A percentile compares a stretch with the other conserved stretches of the same genome.
phyloP scores from a whole-genome alignment of 2,797 vertebrate genomes.

The Bovichtus variegatus region DNA sequence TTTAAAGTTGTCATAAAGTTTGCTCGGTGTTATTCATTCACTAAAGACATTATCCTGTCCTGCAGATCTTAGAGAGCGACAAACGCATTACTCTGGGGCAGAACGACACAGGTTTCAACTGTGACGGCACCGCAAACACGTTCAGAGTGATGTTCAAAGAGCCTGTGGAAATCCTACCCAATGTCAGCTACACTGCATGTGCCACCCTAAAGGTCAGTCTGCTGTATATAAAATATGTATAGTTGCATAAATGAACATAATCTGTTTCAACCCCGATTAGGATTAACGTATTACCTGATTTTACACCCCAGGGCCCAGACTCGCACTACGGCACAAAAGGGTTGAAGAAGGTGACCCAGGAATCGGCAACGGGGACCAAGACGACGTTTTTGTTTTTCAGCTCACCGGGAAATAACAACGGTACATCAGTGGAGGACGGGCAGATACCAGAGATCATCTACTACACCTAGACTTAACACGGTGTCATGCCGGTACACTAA shows the following conservation, averaged over 20 bases:
- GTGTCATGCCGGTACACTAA: slow-evolving; percentile 55
- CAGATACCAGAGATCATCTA: slow-evolving; percentile 99
- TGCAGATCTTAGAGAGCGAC: slow-evolving; percentile 96
- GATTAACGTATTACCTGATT: background rate
- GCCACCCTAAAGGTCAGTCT: slow-evolving; percentile 94
- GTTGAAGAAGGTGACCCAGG: slow-evolving; percentile 95
- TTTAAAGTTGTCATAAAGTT: background rate
- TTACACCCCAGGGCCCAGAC: slow-evolving; percentile 90
- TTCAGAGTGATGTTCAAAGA: slow-evolving; percentile 99
- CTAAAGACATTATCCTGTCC: background rate
- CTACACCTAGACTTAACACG: slow-evolving; percentile 88
- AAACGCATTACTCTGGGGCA: slow-evolving; percentile 96
- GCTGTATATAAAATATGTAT: background rate
- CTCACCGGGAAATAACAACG: slow-evolving; percentile 98
- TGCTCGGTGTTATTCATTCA: background rate
- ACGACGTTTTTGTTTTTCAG: slow-evolving; percentile 98
- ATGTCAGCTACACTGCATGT: slow-evolving; percentile 96
- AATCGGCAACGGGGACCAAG: slow-evolving; percentile 92
- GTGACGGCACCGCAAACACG: slow-evolving; percentile 94
- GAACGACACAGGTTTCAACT: slow-evolving; percentile 98
- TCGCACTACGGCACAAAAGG: slow-evolving; percentile 99
- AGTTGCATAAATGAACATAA: background rate
- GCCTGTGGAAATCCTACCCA: slow-evolving; percentile 96
- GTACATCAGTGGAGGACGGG: slow-evolving; percentile 97
- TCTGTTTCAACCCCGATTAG: background rate